Evolutionary conservation across 2,113 vertebrate species (phyloP), one percentile per base, ranked within the genome.

Genomic region (Solenodon paradoxus): DNA sequence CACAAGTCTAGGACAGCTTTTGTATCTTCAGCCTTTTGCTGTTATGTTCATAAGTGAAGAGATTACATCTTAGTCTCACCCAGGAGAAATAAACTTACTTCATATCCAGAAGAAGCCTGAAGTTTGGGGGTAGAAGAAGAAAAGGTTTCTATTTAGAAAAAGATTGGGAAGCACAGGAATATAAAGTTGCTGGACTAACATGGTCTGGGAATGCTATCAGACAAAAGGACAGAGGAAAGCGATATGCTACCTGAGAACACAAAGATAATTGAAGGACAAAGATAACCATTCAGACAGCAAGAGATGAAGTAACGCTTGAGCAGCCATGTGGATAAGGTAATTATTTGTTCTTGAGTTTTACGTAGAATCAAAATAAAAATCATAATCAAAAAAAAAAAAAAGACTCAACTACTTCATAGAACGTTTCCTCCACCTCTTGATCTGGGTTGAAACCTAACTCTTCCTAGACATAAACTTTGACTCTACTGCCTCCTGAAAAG

Each of bases 301-400:
- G 38, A 83, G 32, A 16, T 71, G 42, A 90, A 83, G 38, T n/a
- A n/a, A n/a, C n/a, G n/a, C 57, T 87, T 68, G 49, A 12, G n/a
- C 45, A 63, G 75, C n/a, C 35, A 63, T 3, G 35, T 1, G 4
- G 32, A 16, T 22, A 82, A 84, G 30, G 26, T 83, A 6, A 2
- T 24, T 45, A 45, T 74, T 30, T 32, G 10, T 53, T 74, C 19
- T 88, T 84, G 51, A 61, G 32, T 42, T 71, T 90, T 42, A 28
- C 72, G 74, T 49, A 38, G 84, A 93, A 81, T 86, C 68, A 53
- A n/a, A n/a, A n/a, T n/a, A n/a, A n/a, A n/a, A n/a, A n/a, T n/a
- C n/a, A n/a, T n/a, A n/a, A n/a, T n/a, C n/a, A n/a, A n/a, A n/a
- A n/a, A n/a, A n/a, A n/a, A n/a, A n/a, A 40, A 93, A 53, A 81